Base-by-base conservation (phyloP, 2,113 vertebrate genomes). In the Labeo catla region DNA sequence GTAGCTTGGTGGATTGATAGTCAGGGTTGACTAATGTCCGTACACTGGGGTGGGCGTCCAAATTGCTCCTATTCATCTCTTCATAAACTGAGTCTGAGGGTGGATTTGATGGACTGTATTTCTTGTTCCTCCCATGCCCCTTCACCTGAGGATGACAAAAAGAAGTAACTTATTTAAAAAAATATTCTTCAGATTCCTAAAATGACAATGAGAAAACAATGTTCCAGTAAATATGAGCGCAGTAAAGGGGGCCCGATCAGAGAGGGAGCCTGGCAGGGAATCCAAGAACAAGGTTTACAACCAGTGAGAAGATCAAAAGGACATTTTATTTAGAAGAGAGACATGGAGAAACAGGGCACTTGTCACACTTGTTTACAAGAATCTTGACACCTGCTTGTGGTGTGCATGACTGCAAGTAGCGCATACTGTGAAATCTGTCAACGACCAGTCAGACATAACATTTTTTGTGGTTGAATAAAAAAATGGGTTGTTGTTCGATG, bases 21-120 rank as follows among this genome's bases (percentile, higher is more conserved):
- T n/a, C 66, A 1, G 76, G 83, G 68, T 87, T 87, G 21, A 47
- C n/a, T 9, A 76, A 63, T 13, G 8, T 49, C 16, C 36, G 6
- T 23, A n/a, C 4, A 16, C 0, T 0, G 0, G 0, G 43, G 1
- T 10, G 76, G 11, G 0, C 54, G 23, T 23, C 61, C 78, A 2
- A 36, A 54, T 54, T 52, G 76, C 49, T 77, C 76, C 76, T 49
- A 36, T 19, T 89, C 93, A 94, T 93, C 4, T 68, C 59, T 90
- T 94, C 93, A 86, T 94, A 94, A 57, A 92, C 88, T 10, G 49
- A 76, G 0, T 92, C 89, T 43, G 59, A 83, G 0, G 36, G 3
- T 11, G n/a, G 0, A 52, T 0, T 61, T 61, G 57, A 61, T n/a
- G 57, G 57, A 0, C 21, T 61, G 57, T 61, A n/a, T n/a, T 61